phyloP scores from a whole-genome alignment of 2,113 vertebrate genomes.

The Urocitellus parryii region DNA sequence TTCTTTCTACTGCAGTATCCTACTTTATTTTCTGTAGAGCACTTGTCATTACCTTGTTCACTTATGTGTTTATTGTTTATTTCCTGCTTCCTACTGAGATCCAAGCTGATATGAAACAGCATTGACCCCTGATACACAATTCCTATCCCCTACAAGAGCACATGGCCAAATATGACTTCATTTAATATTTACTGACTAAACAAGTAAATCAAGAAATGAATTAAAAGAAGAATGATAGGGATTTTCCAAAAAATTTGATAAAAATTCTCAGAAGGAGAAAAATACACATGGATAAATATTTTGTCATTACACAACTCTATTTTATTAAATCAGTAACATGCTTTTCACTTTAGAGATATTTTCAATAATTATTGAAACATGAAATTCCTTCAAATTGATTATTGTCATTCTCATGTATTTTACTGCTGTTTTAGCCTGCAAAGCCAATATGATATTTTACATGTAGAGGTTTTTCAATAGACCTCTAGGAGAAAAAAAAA shows the following conservation, averaged over 20 bases:
- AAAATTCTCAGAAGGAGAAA: neutral
- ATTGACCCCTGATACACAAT: neutral
- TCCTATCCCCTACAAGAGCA: neutral
- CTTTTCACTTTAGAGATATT: neutral
- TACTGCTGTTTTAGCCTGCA: neutral
- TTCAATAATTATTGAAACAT: neutral
- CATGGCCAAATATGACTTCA: neutral
- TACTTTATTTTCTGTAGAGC: neutral
- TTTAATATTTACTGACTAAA: neutral
- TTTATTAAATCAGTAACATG: neutral
- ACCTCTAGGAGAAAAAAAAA: neutral
- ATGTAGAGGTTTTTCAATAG: neutral
- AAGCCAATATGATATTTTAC: neutral
- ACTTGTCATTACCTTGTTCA: neutral
- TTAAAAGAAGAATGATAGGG: neutral
- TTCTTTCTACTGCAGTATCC: neutral
- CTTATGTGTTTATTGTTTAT: neutral
- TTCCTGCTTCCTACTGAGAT: neutral
- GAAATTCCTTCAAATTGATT: neutral
- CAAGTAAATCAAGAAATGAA: neutral
- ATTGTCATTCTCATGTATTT: neutral
- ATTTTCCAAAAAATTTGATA: constrained; percentile 1
- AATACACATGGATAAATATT: neutral
- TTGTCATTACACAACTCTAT: neutral
- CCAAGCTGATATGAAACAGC: neutral